phyloP scores from a whole-genome alignment of 35 echinoderm and acorn worm genomes.

The Ptychodera flava region DNA sequence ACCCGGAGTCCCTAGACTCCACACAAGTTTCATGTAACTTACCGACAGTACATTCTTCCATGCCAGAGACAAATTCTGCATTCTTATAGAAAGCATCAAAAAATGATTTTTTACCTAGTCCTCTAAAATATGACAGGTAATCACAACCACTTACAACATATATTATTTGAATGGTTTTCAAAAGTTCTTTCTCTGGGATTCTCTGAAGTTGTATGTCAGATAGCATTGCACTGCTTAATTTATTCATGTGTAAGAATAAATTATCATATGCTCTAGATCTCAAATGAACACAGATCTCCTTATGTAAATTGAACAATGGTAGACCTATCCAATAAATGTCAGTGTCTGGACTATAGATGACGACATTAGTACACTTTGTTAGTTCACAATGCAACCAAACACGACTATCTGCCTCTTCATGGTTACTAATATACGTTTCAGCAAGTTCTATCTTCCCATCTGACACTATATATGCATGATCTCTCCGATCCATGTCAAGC shows the following conservation, averaged over 20 bases:
- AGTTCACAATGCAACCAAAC: slow-evolving; percentile 26
- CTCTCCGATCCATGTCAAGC: slow-evolving; percentile 23
- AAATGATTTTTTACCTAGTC: neutral
- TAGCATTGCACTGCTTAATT: too few species aligned
- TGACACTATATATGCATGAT: slow-evolving; percentile 15
- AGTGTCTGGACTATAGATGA: too few species aligned
- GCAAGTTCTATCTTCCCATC: neutral
- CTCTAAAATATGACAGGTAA: too few species aligned
- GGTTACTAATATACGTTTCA: neutral
- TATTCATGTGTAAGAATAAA: too few species aligned
- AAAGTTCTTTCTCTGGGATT: too few species aligned
- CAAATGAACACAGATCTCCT: slow-evolving; percentile 21
- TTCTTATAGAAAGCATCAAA: neutral
- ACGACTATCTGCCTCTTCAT: slow-evolving; percentile 8
- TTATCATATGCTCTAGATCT: too few species aligned
- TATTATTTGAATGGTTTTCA: neutral
- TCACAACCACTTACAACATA: neutral
- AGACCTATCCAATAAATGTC: slow-evolving; percentile 28
- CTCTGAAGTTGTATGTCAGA: too few species aligned
- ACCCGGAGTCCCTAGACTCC: neutral
- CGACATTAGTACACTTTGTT: slow-evolving; percentile 4
- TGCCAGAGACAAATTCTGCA: neutral
- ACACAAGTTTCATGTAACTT: neutral
- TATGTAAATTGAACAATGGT: neutral
- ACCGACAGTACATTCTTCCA: too few species aligned